Conservation (phyloP, 2,797 vertebrate genomes). For the Melanotaenia parkinsoni region DNA sequence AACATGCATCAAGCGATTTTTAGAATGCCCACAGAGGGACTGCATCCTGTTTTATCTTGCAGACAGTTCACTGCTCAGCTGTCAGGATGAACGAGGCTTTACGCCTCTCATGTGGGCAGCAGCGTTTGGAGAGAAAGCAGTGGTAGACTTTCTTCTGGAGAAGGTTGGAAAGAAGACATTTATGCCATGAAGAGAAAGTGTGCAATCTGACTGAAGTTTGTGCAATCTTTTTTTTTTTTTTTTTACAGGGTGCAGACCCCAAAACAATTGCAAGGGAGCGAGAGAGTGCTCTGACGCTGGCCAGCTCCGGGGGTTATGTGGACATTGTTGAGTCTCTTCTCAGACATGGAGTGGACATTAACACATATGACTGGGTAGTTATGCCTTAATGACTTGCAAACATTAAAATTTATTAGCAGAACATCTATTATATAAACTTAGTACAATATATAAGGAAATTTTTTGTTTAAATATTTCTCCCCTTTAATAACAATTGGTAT, state of each 20-base stretch:
- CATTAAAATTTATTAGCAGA: background rate
- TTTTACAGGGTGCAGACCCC: conserved; percentile 90
- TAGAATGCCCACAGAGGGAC: background rate
- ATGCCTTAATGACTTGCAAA: conserved; percentile 5
- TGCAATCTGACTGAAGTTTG: background rate
- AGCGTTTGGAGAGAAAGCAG: conserved; percentile 93
- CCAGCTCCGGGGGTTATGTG: conserved; percentile 93
- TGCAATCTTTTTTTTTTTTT: conserved; percentile 7
- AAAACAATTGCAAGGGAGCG: conserved; percentile 89
- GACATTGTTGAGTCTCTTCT: conserved; percentile 91
- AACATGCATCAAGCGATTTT: background rate
- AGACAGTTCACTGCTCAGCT: conserved; percentile 90
- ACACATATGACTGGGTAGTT: conserved; percentile 94
- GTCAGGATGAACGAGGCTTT: conserved; percentile 92
- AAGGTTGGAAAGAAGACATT: conserved; percentile 78
- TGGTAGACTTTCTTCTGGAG: conserved; percentile 90
- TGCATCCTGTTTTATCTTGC: conserved; percentile 4
- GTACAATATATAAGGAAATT: background rate
- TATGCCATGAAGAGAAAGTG: background rate
- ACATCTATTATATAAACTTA: background rate
- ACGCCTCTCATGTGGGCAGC: conserved; percentile 97
- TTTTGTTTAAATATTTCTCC: background rate
- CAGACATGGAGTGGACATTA: conserved; percentile 88
- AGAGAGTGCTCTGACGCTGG: conserved; percentile 93
- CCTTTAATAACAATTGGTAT: background rate